phyloP scores from a whole-genome alignment of 2,888 invertebrate species.

The Antitype chi region DNA sequence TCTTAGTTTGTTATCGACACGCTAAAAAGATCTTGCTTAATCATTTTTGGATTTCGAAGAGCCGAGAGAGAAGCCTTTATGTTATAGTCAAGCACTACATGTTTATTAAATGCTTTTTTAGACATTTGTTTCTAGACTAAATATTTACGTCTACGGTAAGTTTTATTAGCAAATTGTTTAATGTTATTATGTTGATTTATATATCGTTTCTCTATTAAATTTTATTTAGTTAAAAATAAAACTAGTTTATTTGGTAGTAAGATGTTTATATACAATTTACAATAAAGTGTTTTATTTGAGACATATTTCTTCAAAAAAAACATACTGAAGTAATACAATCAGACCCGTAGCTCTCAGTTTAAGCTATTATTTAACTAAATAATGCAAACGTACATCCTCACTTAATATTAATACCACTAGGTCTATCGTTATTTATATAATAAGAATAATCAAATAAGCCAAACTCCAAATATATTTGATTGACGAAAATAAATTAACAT shows the following conservation, averaged over 20 bases:
- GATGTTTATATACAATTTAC: constrained; percentile 54
- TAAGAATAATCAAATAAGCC: neutral
- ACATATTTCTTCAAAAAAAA: neutral
- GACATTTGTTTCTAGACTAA: no score
- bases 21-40: neutral
- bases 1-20: neutral
- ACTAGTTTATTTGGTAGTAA: constrained; percentile 20
- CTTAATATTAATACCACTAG: neutral
- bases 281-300: constrained; percentile 29
- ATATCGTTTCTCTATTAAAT: neutral
- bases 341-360: constrained; percentile 50
- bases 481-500: neutral
- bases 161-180: constrained; percentile 10
- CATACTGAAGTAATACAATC: constrained; percentile 11
- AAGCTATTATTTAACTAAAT: constrained; percentile 2
- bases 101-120: neutral
- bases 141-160: no score
- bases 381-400: neutral
- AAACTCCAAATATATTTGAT: neutral
- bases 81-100: neutral
- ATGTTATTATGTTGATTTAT: constrained; percentile 20
- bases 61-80: neutral
- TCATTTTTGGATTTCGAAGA: neutral
- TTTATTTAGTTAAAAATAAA: constrained; percentile 31
- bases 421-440: neutral